Evolutionary conservation across 64 coral and sea anemone species (phyloP), one percentile per base, ranked within the genome.

Genomic region (Pocillopora verrucosa): DNA sequence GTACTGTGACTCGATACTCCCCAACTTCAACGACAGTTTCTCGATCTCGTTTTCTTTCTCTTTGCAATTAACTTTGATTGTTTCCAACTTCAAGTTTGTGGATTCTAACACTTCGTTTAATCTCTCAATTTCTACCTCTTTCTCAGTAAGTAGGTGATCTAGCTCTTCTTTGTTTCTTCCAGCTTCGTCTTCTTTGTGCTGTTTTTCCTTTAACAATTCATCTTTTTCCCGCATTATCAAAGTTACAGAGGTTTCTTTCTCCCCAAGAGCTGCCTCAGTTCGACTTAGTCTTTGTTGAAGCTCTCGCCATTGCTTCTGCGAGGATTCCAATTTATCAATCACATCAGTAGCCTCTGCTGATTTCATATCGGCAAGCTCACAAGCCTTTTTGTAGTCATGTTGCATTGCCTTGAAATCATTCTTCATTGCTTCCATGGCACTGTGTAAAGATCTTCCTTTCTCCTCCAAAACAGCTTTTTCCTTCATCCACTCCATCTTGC

Each of bases 351-450:
- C 61, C 14, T 97, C 95, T 7, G 89, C 88, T 15, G 95, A 89
- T 57, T 97, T 97, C 51, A 89, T 86, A 61, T 97, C 95, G 22
- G 95, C 91, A 56, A 97, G 84, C 30, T 97, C 91, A 88, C 91
- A 97, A 45, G 92, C 76, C 83, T 97, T 97, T 67, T 94, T 93
- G 73, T 97, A 93, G 87, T 97, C 95, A 22, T 91, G 79, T 64
- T 97, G 95, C 62, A 97, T n/a, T 19, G 92, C 92, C 60, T 91
- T 93, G 36, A 22, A 84, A 56, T 97, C 95, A 9, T 86, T 89
- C 80, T 94, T 97, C 83, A 97, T 92, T 24, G 84, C 34, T 76
- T 94, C 91, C 34, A 93, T 63, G 15, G 89, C 1, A 3, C 75
- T 83, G 12, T 88, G 74, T 34, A 90, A 36, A 77, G 80, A 90